Conservation (phyloP, 2,797 vertebrate genomes). For the Hyperoplus lanceolatus region DNA sequence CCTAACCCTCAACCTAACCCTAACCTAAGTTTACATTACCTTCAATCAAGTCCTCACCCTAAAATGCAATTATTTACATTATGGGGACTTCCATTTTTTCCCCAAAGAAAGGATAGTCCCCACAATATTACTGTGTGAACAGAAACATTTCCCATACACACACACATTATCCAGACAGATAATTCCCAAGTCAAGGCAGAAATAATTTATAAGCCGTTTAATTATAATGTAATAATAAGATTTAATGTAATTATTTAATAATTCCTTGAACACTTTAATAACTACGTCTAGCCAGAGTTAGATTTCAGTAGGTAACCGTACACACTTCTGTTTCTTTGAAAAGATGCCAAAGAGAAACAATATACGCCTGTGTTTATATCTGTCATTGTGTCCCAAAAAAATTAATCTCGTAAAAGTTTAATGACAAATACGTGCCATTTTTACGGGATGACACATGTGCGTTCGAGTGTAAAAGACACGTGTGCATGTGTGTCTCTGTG, state of each 20-base stretch:
- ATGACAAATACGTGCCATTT: neutral
- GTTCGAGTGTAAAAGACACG: neutral
- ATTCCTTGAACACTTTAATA: slow-evolving; percentile 10
- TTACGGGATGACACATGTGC: neutral
- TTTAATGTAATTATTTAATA: neutral
- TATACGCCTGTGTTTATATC: neutral
- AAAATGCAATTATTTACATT: no score
- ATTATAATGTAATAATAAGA: slow-evolving; percentile 10
- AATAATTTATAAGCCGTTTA: slow-evolving; percentile 1
- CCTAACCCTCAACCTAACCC: no score
- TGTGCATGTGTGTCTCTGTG: neutral
- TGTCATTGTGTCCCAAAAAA: neutral
- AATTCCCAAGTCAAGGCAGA: neutral
- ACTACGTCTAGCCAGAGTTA: neutral
- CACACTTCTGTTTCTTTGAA: slow-evolving; percentile 20
- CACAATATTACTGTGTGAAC: no score
- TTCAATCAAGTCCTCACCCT: no score
- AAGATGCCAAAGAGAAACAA: neutral
- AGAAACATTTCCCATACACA: no score
- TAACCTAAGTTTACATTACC: no score
- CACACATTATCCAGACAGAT: neutral
- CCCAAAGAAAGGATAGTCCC: no score
- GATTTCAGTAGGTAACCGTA: slow-evolving; percentile 19
- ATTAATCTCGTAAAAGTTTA: neutral
- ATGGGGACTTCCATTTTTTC: no score